These are phyloP conservation scores for Tiliacea citrago DNA, from an alignment of 2,888 invertebrate species.

Conservation along the genomic window DNA sequence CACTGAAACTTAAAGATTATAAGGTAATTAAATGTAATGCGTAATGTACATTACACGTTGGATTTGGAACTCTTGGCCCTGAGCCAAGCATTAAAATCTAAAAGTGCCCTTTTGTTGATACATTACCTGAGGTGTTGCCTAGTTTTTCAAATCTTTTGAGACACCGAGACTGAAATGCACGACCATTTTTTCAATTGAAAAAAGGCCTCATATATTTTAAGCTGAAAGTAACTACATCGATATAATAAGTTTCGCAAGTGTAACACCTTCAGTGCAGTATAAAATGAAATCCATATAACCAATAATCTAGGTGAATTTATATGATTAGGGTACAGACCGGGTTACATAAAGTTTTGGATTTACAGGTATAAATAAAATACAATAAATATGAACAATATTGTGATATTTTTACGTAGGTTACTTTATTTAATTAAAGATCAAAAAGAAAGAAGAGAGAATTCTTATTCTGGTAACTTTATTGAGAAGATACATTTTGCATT, in stretches of 20 bases:
- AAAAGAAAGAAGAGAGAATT: conserved; percentile 16
- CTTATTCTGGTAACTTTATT: conserved; percentile 14
- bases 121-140: neutral
- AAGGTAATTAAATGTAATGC: no score
- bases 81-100: no score
- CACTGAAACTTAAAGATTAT: no score
- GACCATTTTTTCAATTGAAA: no score
- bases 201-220: neutral
- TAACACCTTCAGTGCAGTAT: neutral
- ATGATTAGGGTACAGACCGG: conserved; percentile 24
- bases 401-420: conserved; percentile 14
- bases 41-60: no score
- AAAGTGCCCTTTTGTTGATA: no score
- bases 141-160: neutral
- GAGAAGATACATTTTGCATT: conserved; percentile 20
- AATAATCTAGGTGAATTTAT: conserved; percentile 33
- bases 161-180: neutral
- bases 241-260: neutral
- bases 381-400: conserved; percentile 26
- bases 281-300: conserved; percentile 11
- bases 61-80: no score
- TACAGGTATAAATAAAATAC: conserved; percentile 19
- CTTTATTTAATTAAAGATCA: conserved; percentile 48
- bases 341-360: conserved; percentile 27
- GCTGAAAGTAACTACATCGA: neutral